Evolutionary conservation across 2,888 invertebrate genomes (phyloP).

Genomic region (Daptonema setosum): DNA sequence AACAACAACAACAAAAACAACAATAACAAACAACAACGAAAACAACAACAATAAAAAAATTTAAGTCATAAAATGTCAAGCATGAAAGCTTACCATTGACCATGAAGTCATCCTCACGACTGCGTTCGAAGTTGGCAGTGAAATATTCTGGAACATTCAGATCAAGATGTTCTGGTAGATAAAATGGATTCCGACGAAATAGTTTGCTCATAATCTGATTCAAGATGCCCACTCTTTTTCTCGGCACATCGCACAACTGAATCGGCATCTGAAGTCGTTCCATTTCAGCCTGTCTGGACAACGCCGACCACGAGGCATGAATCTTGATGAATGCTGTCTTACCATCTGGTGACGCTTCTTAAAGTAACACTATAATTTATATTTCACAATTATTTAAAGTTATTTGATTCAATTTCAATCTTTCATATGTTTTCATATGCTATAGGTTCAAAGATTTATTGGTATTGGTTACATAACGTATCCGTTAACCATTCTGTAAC

Average conservation of each 20-base stretch:
- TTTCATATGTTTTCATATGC: too few relatives aligned
- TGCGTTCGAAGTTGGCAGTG: conserved; percentile 4
- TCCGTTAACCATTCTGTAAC: too few relatives aligned
- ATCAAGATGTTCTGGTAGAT: background rate
- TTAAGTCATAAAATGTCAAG: too few relatives aligned
- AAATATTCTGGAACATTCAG: background rate
- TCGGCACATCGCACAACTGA: background rate
- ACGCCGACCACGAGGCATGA: conserved; percentile 3
- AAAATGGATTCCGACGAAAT: background rate
- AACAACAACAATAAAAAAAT: too few relatives aligned
- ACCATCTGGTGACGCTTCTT: conserved; percentile 3
- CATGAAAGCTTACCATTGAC: too few relatives aligned
- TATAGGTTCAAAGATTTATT: too few relatives aligned
- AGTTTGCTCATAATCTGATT: background rate
- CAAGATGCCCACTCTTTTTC: background rate
- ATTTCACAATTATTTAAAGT: too few relatives aligned
- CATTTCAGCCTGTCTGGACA: conserved; percentile 4
- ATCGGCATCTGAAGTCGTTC: conserved; percentile 6
- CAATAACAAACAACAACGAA: too few relatives aligned
- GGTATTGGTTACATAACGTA: too few relatives aligned
- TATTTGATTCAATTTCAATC: too few relatives aligned
- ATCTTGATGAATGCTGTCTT: conserved; percentile 4
- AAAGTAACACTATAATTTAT: too few relatives aligned
- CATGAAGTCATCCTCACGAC: background rate
- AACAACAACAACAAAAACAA: too few relatives aligned